Evolutionary conservation across 2,888 invertebrate genomes (phyloP), one percentile per base, ranked within the genome.

Genomic region (Busseola fusca): DNA sequence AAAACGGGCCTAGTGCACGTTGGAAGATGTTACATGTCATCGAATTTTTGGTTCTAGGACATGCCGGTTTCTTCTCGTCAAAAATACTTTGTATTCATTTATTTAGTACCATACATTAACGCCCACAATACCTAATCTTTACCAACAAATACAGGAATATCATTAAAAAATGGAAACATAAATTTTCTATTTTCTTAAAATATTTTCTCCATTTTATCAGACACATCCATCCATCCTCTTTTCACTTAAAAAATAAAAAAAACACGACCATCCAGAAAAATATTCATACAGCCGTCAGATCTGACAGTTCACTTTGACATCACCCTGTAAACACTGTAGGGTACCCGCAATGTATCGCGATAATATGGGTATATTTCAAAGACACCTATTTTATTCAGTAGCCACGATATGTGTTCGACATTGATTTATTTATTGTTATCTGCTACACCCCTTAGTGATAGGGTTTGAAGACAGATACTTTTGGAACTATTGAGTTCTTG

Each of bases 321-420:
- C 88, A 83, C 16, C 57, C 89, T 88, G 89, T 91, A 88, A 10
- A 56, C 71, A 75, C 59, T 62, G 71, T 82, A 84, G 85, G 87
- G 84, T 82, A 81, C 85, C 88, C 88, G 88, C 89, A 88, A 88
- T 88, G 89, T 84, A 88, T 90, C 88, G 85, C 83, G 91, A 90
- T 92, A 92, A 89, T 89, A 90, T 90, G 90, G 87, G 88, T 88
- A 92, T 94, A 91, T 93, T 87, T 93, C 94, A 93, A 93, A 92
- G 93, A 93, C 92, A 91, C 87, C 87, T 94, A 89, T 92, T 93
- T 94, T 94, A 94, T 93, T 93, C 93, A 93, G 89, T 85, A 81
- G 84, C 82, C 64, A 76, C 72, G 76, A 78, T 72, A 87, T 84
- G 83, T 77, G 81, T 87, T 85, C 82, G 91, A 90, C 91, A 77